phyloP scores from a whole-genome alignment of 2,113 vertebrate genomes.

The Caranx ignobilis region DNA sequence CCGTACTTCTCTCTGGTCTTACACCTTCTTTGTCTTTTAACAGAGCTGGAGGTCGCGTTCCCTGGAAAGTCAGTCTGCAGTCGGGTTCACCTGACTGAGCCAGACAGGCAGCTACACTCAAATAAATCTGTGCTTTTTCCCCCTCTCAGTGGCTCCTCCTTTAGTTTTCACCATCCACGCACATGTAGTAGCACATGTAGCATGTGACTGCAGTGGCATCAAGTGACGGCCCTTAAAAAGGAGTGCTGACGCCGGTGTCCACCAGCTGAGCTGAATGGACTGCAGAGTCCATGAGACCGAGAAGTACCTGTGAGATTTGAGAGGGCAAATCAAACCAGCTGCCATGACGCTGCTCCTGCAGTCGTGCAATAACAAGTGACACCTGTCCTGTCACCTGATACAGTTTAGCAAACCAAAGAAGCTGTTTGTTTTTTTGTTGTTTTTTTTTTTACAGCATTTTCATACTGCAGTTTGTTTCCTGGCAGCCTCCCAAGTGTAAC shows the following conservation, averaged over 20 bases:
- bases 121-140: slow-evolving; percentile 32
- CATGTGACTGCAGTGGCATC: slow-evolving; percentile 69
- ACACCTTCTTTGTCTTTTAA: neutral
- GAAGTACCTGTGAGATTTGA: slow-evolving; percentile 43
- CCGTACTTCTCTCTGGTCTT: neutral
- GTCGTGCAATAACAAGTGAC: neutral
- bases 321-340: slow-evolving; percentile 1
- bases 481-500: neutral
- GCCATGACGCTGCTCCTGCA: neutral
- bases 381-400: neutral
- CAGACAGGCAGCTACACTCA: neutral
- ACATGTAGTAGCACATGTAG: slow-evolving; percentile 11
- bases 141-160: slow-evolving; percentile 2
- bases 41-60: neutral
- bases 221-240: slow-evolving; percentile 62
- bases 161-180: neutral
- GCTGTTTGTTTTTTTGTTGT: no score
- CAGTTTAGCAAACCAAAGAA: neutral
- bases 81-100: slow-evolving; percentile 7
- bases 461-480: neutral
- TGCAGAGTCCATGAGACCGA: slow-evolving; percentile 7
- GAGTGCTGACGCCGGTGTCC: slow-evolving; percentile 47
- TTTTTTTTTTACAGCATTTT: no score
- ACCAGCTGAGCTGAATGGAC: slow-evolving; percentile 45
- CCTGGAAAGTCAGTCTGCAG: neutral